Evolutionary conservation across 2,888 invertebrate genomes (phyloP).

Genomic region (Andrena marginata): DNA sequence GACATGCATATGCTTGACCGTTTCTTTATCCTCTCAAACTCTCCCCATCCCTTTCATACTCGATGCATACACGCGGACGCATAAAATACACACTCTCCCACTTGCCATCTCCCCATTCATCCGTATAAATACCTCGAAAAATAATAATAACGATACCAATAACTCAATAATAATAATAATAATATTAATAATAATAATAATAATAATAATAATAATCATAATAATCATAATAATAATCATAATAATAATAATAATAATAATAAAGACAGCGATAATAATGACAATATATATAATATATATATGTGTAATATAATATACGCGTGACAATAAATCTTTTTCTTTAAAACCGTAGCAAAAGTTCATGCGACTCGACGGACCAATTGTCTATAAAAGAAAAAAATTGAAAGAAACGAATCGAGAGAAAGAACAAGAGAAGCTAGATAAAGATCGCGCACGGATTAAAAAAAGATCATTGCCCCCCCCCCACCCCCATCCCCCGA

Average conservation of each 20-base stretch:
- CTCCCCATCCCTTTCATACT: conserved; percentile 28
- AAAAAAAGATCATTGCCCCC: conserved; percentile 30
- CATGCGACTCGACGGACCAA: conserved; percentile 25
- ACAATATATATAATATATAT: conserved; percentile 46
- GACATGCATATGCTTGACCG: conserved; percentile 43
- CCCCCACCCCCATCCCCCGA: conserved; percentile 7
- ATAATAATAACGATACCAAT: conserved; percentile 63
- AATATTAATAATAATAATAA: conserved; percentile 50
- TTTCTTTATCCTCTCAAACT: conserved; percentile 5
- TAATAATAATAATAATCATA: conserved; percentile 31
- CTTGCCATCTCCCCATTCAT: conserved; percentile 37
- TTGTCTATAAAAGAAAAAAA: conserved; percentile 12
- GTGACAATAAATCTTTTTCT: conserved; percentile 31
- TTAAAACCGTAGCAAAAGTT: conserved; percentile 44
- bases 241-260: conserved; percentile 33
- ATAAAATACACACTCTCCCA: conserved; percentile 9
- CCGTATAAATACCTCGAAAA: conserved; percentile 65
- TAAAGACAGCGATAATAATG: conserved; percentile 46
- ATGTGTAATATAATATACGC: conserved; percentile 24
- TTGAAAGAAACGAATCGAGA: conserved; percentile 8
- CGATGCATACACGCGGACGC: conserved; percentile 11
- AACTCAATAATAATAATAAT: conserved; percentile 62
- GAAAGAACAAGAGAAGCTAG: conserved; percentile 24
- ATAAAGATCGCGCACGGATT: conserved; percentile 2
- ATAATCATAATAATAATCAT: conserved; percentile 56